A percentile compares a stretch with the other conserved stretches of the same genome.
Evolutionary conservation across 2,888 invertebrate species (phyloP).

Genomic region (Invenusta paracnida): DNA sequence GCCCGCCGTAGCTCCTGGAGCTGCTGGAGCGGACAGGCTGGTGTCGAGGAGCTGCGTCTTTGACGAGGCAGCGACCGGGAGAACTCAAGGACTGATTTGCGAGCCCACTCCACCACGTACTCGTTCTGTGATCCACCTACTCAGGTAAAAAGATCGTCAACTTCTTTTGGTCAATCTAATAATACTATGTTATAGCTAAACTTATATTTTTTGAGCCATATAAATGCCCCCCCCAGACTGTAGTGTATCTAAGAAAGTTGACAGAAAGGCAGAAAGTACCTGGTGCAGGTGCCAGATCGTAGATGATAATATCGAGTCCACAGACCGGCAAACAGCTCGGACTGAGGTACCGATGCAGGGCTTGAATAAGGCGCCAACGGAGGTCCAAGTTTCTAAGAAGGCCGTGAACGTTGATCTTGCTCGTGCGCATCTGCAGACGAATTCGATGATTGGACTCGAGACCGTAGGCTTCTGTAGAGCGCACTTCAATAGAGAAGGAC

Average conservation of each 20-base stretch:
- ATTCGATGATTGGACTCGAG: neutral
- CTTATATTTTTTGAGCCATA: too few species aligned
- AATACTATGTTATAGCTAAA: too few species aligned
- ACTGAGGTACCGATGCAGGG: neutral
- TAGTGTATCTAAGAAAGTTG: too few species aligned
- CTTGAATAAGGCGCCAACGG: neutral
- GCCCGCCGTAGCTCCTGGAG: neutral
- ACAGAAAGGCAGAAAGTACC: too few species aligned
- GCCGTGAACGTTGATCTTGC: neutral
- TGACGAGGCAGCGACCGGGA: neutral
- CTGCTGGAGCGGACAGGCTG: neutral
- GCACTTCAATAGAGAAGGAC: neutral
- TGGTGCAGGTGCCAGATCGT: neutral
- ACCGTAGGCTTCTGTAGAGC: neutral
- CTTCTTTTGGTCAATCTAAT: too few species aligned
- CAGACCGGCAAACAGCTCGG: neutral
- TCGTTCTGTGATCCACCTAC: neutral
- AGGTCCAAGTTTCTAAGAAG: neutral
- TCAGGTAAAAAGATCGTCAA: too few species aligned
- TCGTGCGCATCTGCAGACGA: neutral
- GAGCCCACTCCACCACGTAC: slow-evolving; percentile 19
- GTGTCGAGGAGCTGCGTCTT: neutral
- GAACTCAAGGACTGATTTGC: neutral
- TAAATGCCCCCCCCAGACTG: too few species aligned
- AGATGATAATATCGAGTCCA: neutral